phyloP scores from a whole-genome alignment of 2,888 invertebrate species.

The Amaurobius ferox region DNA sequence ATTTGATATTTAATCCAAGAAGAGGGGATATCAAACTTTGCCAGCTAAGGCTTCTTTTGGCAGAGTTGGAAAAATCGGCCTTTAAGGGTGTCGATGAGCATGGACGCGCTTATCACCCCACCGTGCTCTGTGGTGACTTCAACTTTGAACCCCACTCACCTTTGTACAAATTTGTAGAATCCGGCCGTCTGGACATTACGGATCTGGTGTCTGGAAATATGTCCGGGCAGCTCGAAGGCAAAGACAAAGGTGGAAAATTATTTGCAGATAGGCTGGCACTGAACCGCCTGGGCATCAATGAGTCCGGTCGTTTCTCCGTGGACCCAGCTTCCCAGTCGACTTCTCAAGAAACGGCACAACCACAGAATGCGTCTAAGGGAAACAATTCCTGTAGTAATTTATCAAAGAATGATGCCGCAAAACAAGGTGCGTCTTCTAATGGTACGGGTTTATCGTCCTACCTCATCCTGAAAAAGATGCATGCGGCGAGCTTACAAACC shows the following conservation, averaged over 20 bases:
- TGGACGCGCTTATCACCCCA: slow-evolving; percentile 82
- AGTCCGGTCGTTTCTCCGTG: slow-evolving; percentile 78
- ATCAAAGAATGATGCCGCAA: too few species aligned
- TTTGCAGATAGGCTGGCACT: slow-evolving; percentile 76
- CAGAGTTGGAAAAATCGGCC: slow-evolving; percentile 89
- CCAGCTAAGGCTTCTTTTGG: slow-evolving; percentile 89
- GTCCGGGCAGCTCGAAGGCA: slow-evolving; percentile 77
- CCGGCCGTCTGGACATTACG: slow-evolving; percentile 81
- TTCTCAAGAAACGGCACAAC: too few species aligned
- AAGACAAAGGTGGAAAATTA: slow-evolving; percentile 71
- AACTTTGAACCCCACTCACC: slow-evolving; percentile 88
- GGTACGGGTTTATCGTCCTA: too few species aligned
- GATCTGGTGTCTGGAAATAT: slow-evolving; percentile 76
- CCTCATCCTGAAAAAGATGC: too few species aligned
- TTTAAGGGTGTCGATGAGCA: slow-evolving; percentile 77
- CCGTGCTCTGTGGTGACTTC: slow-evolving; percentile 94
- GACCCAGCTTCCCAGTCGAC: too few species aligned
- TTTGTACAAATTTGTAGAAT: slow-evolving; percentile 84
- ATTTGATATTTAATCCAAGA: slow-evolving; percentile 93
- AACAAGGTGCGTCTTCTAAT: too few species aligned
- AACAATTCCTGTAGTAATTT: too few species aligned
- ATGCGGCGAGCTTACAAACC: too few species aligned
- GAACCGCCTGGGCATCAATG: slow-evolving; percentile 78
- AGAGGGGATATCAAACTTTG: slow-evolving; percentile 93
- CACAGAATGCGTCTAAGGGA: too few species aligned